A percentile compares a stretch with the other conserved stretches of the same genome.
These are phyloP conservation scores for Bostrychus sinensis DNA, from an alignment of 2,113 vertebrate species.

Conservation along the genomic window DNA sequence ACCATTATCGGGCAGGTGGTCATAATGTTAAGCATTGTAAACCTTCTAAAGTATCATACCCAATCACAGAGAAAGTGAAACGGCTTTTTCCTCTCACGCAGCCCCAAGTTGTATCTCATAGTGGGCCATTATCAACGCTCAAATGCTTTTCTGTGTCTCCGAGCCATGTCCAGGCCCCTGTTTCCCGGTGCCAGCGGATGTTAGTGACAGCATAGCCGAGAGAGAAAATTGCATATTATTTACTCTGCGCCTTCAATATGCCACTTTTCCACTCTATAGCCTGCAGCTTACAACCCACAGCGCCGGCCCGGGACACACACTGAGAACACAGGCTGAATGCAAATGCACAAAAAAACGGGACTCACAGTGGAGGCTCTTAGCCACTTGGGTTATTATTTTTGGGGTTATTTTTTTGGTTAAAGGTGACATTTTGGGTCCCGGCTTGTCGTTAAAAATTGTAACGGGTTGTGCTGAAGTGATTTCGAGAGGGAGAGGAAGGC, in stretches of 20 bases:
- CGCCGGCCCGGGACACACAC: conserved; percentile 44
- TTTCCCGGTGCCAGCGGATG: conserved; percentile 54
- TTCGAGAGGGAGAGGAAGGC: too few relatives aligned
- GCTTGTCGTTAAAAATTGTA: conserved; percentile 73
- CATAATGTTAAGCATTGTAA: background rate
- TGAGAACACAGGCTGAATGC: conserved; percentile 28
- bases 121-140: conserved; percentile 54
- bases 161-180: conserved; percentile 46
- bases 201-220: conserved; percentile 60
- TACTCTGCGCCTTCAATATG: conserved; percentile 70
- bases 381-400: conserved; percentile 17
- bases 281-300: conserved; percentile 59
- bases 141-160: conserved; percentile 45
- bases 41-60: conserved; percentile 5
- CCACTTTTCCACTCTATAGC: conserved; percentile 70
- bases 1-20: too few relatives aligned
- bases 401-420: too few relatives aligned
- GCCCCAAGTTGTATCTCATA: conserved; percentile 32
- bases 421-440: conserved; percentile 50
- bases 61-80: conserved; percentile 30
- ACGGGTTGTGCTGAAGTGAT: too few relatives aligned
- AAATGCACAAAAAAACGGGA: conserved; percentile 29
- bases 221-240: conserved; percentile 76
- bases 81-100: conserved; percentile 22
- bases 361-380: conserved; percentile 10